These are phyloP conservation scores for Linepithema humile DNA, from an alignment of 1,140 invertebrate species.

Conservation along the genomic window DNA sequence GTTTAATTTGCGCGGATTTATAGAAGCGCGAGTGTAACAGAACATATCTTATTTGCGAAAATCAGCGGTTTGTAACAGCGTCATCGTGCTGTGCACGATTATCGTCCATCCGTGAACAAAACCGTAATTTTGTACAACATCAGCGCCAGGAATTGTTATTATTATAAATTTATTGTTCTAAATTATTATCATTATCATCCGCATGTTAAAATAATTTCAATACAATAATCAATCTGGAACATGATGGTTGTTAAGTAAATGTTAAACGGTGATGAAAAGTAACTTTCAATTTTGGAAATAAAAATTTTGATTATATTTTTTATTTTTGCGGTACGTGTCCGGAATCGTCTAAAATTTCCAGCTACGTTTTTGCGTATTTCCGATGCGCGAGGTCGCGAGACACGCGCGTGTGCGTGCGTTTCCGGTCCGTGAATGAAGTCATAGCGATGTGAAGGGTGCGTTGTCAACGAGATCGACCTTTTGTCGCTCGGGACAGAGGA, in stretches of 20 bases:
- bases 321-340: not conserved
- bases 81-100: not conserved
- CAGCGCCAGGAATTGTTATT: too few relatives aligned
- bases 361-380: not conserved
- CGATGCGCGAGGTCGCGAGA: not conserved
- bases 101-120: not conserved
- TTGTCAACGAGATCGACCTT: slow-evolving; percentile 28
- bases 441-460: not conserved
- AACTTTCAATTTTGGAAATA: not conserved
- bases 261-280: not conserved
- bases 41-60: not conserved
- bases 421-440: slow-evolving; percentile 36
- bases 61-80: not conserved
- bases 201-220: not conserved
- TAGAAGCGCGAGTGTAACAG: not conserved
- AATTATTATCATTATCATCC: too few relatives aligned
- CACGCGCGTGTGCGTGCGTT: not conserved
- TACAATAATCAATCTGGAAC: not conserved
- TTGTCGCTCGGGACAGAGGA: slow-evolving; percentile 36
- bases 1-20: slow-evolving; percentile 2
- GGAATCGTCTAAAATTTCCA: not conserved
- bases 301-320: not conserved
- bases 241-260: not conserved
- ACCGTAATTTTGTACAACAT: not conserved
- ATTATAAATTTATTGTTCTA: too few relatives aligned